Base-by-base conservation (phyloP, 2,113 vertebrate genomes). In the Hipposideros armiger region DNA sequence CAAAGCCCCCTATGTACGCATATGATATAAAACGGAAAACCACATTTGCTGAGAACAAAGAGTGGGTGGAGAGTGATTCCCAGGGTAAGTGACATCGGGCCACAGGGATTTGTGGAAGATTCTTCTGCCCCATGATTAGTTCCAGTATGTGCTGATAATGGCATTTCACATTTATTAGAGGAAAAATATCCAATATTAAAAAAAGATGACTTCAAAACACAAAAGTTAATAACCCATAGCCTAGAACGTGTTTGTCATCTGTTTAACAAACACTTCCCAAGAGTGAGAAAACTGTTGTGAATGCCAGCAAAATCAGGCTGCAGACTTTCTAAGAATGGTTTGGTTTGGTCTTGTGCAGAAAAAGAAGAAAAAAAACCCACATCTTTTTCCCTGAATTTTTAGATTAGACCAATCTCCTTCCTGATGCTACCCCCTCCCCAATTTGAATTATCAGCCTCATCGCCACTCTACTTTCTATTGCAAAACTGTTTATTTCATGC, bases 41-140 rank as follows among this genome's bases (percentile, higher is more conserved):
- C 17, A 58, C 11, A 7, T 66, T 70, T 17, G 17, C 19, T 30
- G 32, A 13, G 40, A 45, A 74, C 47, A 60, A 22, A n/a, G 74
- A 8, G 32, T 40, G 45, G 32, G n/a, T 5, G 7, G 14, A 14
- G 36, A 15, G 50, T 11, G 32, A 50, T 3, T 74, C 30, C 24
- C 56, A 7, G 60, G 78, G 8, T 9, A 52, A 82, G 8, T 56
- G 24, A 5, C 2, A 0, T 0, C 0, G 0, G 45, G 36, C 28
- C 40, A 42, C 58, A 52, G 20, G 32, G 42, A 60, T 32, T 11
- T 26, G 36, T 32, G 67, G 40, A 4, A 14, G 47, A 22, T 1
- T 17, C 26, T 30, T 56, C 69, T 70, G 19, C 30, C 30, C 30
- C 40, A 24, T 5, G 32, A 16, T 28, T 28, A 7, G 7, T 47